Percentiles rank a stretch among this genome's conserved stretches.
These are phyloP conservation scores for Caranx melampygus DNA, from an alignment of 2,113 vertebrate genomes.

Conservation along the genomic window DNA sequence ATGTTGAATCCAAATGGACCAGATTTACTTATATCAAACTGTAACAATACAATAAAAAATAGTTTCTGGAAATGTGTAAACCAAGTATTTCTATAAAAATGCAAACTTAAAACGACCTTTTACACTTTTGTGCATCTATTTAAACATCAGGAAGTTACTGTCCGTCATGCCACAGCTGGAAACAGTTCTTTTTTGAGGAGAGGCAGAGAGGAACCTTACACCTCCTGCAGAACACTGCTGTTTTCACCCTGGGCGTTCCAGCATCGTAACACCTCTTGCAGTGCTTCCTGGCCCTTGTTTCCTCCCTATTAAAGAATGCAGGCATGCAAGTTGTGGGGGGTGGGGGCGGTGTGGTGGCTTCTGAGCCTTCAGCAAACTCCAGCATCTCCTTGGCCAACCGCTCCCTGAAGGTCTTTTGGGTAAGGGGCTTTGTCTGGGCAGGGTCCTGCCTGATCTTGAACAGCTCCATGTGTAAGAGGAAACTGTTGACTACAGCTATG, in stretches of 20 bases:
- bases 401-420: background rate
- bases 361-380: background rate
- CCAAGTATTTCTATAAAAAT: too few species aligned
- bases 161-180: background rate
- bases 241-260: background rate
- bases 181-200: background rate
- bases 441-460: too few species aligned
- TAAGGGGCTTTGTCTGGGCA: background rate
- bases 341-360: background rate
- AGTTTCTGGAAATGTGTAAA: too few species aligned
- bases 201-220: background rate
- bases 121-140: too few species aligned
- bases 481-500: background rate
- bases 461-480: background rate
- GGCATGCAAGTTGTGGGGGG: background rate
- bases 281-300: background rate
- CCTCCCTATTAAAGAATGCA: background rate
- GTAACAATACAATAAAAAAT: too few species aligned
- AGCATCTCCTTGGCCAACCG: background rate
- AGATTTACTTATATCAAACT: too few species aligned
- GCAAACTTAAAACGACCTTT: too few species aligned
- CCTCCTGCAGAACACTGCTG: background rate
- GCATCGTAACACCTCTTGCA: background rate
- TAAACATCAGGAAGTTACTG: too few species aligned
- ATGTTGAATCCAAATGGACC: too few species aligned